Conservation (phyloP, 2,113 vertebrate genomes). For the Rhinolophus sinicus region DNA sequence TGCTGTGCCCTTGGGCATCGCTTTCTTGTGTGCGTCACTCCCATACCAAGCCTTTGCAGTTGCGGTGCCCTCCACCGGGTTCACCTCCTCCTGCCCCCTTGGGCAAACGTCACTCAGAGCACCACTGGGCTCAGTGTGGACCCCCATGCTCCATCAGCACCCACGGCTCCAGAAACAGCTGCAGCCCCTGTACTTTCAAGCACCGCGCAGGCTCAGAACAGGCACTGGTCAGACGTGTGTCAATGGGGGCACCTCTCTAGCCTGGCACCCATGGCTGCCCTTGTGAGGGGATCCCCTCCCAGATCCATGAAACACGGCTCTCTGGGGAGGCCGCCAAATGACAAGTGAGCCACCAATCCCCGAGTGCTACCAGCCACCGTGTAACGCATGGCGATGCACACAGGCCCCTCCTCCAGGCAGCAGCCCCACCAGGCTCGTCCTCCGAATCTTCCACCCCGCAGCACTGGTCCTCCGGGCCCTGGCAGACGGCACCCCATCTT, state of each 20-base stretch:
- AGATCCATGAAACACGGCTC: background rate
- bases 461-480: background rate
- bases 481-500: background rate
- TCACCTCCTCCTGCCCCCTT: background rate
- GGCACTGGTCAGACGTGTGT: background rate
- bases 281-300: background rate
- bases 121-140: background rate
- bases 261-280: background rate
- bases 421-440: background rate
- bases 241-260: background rate
- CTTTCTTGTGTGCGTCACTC: background rate
- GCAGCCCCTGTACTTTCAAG: background rate
- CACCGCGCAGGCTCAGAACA: background rate
- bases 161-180: background rate
- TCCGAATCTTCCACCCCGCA: background rate
- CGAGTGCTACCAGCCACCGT: background rate
- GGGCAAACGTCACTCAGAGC: background rate
- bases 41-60: background rate
- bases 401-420: background rate
- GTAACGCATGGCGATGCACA: background rate
- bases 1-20: too few species aligned
- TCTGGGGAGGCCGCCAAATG: background rate
- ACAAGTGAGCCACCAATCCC: background rate
- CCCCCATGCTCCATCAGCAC: background rate
- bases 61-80: background rate